phyloP scores from a whole-genome alignment of 1,140 invertebrate genomes.

The Drosophila jambulina region DNA sequence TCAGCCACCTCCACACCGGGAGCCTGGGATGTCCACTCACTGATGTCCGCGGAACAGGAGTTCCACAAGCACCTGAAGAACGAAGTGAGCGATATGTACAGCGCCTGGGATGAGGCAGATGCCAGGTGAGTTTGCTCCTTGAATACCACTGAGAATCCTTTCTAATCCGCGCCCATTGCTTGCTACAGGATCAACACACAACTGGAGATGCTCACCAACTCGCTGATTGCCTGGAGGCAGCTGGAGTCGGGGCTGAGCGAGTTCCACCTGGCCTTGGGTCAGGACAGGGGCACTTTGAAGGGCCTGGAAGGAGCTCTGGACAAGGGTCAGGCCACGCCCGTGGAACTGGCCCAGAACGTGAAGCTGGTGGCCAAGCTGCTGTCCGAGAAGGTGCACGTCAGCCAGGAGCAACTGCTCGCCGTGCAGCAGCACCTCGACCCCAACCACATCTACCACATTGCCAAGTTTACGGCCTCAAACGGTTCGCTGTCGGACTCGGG shows the following conservation, averaged over 20 bases:
- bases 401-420: constrained; percentile 84
- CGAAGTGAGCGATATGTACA: constrained; percentile 90
- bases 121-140: constrained; percentile 87
- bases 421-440: constrained; percentile 79
- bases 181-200: constrained; percentile 72
- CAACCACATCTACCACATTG: constrained; percentile 80
- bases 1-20: constrained; percentile 78
- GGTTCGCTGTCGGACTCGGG: constrained; percentile 91
- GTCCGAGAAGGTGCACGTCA: constrained; percentile 87
- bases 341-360: constrained; percentile 88
- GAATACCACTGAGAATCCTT: background rate
- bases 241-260: constrained; percentile 88
- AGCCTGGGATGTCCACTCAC: constrained; percentile 77
- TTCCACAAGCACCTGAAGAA: constrained; percentile 88
- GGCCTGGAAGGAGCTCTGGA: constrained; percentile 88
- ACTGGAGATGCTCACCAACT: constrained; percentile 79
- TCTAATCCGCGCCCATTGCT: background rate
- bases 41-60: constrained; percentile 83
- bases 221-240: constrained; percentile 88
- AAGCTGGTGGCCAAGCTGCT: constrained; percentile 89
- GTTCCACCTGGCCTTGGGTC: constrained; percentile 87
- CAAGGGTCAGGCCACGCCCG: constrained; percentile 87
- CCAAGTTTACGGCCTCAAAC: constrained; percentile 85
- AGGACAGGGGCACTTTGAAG: constrained; percentile 88
- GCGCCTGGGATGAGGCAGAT: constrained; percentile 91